These are phyloP conservation scores for Ophthalmolycus amberensis DNA, from an alignment of 2,113 vertebrate genomes.

Conservation along the genomic window DNA sequence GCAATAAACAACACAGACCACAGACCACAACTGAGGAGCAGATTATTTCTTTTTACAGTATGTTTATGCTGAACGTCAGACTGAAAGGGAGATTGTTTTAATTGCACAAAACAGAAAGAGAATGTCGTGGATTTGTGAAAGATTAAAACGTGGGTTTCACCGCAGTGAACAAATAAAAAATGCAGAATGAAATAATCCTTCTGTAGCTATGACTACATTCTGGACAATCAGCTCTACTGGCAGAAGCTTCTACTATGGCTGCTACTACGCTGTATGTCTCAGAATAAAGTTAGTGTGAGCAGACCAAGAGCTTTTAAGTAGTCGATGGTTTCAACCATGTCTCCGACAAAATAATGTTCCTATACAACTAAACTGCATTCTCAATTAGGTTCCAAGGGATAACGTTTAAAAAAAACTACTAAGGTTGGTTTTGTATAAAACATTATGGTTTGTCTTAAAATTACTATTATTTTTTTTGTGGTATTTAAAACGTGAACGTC, in stretches of 20 bases:
- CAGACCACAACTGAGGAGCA: conserved; percentile 16
- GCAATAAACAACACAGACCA: conserved; percentile 30
- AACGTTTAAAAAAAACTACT: not conserved
- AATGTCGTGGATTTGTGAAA: not conserved
- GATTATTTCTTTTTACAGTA: not conserved
- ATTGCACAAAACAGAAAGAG: not conserved
- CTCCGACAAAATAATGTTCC: not conserved
- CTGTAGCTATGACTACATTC: not conserved
- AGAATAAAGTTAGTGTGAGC: conserved; percentile 20
- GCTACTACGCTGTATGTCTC: not conserved
- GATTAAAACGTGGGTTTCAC: not conserved
- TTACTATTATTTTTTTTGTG: no score
- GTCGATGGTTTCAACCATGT: conserved; percentile 10
- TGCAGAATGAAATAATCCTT: not conserved
- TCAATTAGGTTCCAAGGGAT: not conserved
- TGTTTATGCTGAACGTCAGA: conserved; percentile 1
- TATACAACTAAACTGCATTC: not conserved
- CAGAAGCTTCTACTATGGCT: not conserved
- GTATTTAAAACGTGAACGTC: not conserved
- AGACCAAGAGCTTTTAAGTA: conserved; percentile 17
- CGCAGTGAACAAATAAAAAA: not conserved
- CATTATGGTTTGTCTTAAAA: not conserved
- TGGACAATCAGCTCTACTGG: not conserved
- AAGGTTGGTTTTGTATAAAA: not conserved
- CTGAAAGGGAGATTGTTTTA: not conserved